phyloP scores from a whole-genome alignment of 2,888 invertebrate genomes.

The Diaperis boleti region DNA sequence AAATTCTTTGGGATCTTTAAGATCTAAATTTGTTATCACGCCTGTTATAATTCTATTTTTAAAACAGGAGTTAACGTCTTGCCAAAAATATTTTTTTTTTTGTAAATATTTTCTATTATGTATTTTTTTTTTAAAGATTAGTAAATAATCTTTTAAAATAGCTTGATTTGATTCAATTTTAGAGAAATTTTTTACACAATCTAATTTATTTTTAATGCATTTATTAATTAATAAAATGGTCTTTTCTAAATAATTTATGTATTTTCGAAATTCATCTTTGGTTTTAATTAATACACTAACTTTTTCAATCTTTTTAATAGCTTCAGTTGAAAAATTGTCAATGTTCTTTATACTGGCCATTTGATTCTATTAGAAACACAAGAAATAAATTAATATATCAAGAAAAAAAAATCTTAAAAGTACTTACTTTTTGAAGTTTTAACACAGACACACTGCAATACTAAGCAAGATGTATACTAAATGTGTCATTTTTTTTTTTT shows the following conservation, averaged over 20 bases:
- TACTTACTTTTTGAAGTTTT: no score
- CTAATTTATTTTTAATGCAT: slow-evolving; percentile 1
- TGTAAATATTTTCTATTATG: neutral
- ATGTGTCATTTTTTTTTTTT: no score
- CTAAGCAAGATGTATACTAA: no score
- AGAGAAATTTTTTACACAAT: neutral
- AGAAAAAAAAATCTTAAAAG: no score
- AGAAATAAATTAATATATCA: no score
- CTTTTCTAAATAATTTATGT: neutral
- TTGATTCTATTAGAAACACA: no score
- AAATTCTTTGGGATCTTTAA: slow-evolving; percentile 20
- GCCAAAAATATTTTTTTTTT: slow-evolving; percentile 10
- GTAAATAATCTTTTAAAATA: neutral
- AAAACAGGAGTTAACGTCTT: slow-evolving; percentile 16
- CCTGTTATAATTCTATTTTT: slow-evolving; percentile 23
- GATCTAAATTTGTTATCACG: slow-evolving; percentile 15
- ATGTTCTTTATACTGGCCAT: no score
- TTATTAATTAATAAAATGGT: neutral
- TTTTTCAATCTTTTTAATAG: neutral
- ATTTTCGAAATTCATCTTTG: neutral
- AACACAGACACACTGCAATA: no score
- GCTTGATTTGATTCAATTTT: slow-evolving; percentile 6
- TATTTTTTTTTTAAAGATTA: slow-evolving; percentile 2
- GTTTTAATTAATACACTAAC: neutral
- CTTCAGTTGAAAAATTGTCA: neutral